Conservation (phyloP, 2,113 vertebrate species). For the Piprites chloris region DNA sequence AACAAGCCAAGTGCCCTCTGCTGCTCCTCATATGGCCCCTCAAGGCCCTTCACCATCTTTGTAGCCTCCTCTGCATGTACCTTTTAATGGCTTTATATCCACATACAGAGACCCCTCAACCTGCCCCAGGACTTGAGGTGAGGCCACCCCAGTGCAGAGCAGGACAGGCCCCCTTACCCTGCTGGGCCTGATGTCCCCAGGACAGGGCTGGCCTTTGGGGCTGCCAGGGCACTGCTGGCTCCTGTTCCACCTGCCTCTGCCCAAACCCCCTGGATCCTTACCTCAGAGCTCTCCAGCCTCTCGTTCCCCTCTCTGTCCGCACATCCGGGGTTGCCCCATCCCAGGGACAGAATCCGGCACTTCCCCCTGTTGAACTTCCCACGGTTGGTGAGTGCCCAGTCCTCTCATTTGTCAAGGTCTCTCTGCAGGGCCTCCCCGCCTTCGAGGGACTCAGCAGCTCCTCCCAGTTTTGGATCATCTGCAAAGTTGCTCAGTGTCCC, state of each 20-base stretch:
- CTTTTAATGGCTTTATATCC: background rate
- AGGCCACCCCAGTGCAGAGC: background rate
- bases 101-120: background rate
- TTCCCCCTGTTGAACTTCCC: background rate
- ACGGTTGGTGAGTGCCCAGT: background rate
- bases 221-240: background rate
- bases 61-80: background rate
- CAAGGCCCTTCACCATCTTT: background rate
- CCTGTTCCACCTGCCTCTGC: background rate
- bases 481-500: background rate
- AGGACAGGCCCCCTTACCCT: rapidly evolving
- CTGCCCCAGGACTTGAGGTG: background rate
- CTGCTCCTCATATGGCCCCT: too few species aligned
- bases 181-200: background rate
- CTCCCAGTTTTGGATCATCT: background rate
- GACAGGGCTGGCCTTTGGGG: background rate
- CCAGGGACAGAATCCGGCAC: background rate
- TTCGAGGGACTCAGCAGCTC: too few species aligned
- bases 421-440: background rate
- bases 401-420: background rate
- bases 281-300: background rate
- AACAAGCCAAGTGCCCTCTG: background rate
- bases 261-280: background rate
- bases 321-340: background rate
- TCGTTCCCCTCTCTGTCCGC: background rate